Conservation (phyloP, 2,113 vertebrate genomes). For the Ceratotherium simum region DNA sequence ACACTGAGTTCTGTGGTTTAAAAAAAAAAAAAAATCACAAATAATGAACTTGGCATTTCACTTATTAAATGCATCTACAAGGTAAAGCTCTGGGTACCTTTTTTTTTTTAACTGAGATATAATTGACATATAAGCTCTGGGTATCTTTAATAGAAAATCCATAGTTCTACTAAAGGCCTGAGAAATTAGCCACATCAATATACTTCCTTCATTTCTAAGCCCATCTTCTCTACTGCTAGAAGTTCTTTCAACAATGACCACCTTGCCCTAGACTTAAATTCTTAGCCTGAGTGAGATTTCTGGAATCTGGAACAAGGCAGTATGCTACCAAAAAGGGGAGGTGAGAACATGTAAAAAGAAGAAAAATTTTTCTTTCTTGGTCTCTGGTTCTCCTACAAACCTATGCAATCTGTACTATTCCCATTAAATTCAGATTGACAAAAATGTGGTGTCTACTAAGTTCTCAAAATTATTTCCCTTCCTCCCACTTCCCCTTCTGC, state of each 20-base stretch:
- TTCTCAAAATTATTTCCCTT: slow-evolving; percentile 10
- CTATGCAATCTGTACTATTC: neutral
- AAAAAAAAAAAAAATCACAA: neutral
- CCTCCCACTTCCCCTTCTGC: neutral
- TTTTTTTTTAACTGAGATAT: neutral
- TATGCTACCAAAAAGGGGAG: neutral
- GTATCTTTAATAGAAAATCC: slow-evolving; percentile 46
- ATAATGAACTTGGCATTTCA: slow-evolving; percentile 51
- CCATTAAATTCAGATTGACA: slow-evolving; percentile 47
- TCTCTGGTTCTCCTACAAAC: slow-evolving; percentile 2
- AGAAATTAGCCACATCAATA: slow-evolving; percentile 49
- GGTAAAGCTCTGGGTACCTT: neutral
- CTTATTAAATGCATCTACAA: slow-evolving; percentile 51
- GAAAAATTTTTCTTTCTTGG: neutral
- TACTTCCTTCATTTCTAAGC: slow-evolving; percentile 22
- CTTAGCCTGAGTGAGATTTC: neutral
- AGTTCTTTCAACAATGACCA: neutral
- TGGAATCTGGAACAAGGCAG: slow-evolving; percentile 3
- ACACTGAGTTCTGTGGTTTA: neutral
- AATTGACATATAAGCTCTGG: neutral
- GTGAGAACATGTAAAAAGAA: neutral
- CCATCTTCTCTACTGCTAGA: neutral
- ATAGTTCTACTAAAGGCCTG: slow-evolving; percentile 31
- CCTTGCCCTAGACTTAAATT: neutral
- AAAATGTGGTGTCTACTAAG: slow-evolving; percentile 31